Evolutionary conservation across 2,888 invertebrate species (phyloP).

Genomic region (Lingula anatina): DNA sequence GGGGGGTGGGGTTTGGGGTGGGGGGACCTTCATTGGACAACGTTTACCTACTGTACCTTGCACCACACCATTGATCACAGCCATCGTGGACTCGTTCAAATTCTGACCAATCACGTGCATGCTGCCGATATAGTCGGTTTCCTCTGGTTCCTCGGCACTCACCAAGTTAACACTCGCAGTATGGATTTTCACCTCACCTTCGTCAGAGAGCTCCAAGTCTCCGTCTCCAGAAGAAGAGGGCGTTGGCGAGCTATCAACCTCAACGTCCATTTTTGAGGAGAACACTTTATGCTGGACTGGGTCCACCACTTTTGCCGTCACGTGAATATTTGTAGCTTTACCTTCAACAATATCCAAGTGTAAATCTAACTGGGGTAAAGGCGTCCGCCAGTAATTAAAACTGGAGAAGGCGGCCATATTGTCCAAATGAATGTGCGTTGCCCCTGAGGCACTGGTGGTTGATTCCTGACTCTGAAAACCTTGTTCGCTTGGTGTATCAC

Average conservation of each 20-base stretch:
- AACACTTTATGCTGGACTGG: conserved; percentile 10
- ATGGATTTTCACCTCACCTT: conserved; percentile 20
- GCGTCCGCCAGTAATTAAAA: conserved; percentile 57
- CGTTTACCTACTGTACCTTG: no score
- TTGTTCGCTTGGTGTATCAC: no score
- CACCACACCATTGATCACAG: conserved; percentile 36
- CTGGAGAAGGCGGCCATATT: conserved; percentile 48
- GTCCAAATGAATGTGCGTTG: conserved; percentile 27
- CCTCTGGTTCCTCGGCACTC: conserved; percentile 20
- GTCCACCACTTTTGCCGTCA: conserved; percentile 15
- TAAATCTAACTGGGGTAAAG: conserved; percentile 55
- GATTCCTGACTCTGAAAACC: no score
- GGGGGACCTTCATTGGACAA: no score
- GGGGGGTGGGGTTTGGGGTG: no score
- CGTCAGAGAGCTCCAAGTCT: no score
- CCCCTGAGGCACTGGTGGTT: no score
- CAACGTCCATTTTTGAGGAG: conserved; percentile 13
- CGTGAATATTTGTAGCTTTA: conserved; percentile 17
- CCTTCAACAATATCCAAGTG: conserved; percentile 34
- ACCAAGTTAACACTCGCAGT: conserved; percentile 32
- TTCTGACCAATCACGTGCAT: conserved; percentile 33
- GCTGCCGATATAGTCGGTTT: conserved; percentile 33
- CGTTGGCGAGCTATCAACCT: no score
- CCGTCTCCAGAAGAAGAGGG: no score
- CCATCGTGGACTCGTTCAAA: conserved; percentile 26